phyloP scores from a whole-genome alignment of 2,113 vertebrate genomes.

The Microcebus ravelobensis region DNA sequence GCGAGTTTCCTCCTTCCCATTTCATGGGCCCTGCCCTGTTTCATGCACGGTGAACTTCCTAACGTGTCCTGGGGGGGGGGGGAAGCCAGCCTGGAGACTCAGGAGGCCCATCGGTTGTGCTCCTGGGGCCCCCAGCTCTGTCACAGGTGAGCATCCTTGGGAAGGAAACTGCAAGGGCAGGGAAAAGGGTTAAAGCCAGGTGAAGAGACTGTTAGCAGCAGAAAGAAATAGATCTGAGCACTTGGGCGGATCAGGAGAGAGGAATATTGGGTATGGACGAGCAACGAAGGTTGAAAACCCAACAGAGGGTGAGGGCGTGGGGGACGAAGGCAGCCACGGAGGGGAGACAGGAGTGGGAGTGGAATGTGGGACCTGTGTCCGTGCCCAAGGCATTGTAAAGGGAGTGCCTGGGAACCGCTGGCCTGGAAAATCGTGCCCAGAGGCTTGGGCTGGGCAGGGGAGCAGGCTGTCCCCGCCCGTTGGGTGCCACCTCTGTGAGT shows the following conservation, averaged over 20 bases:
- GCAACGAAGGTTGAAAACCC: not conserved
- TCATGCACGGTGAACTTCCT: not conserved
- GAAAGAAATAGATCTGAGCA: not conserved
- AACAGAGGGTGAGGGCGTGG: too few species aligned
- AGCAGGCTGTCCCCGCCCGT: not conserved
- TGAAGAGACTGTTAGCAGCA: not conserved
- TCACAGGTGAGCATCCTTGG: not conserved
- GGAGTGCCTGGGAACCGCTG: conserved; percentile 48
- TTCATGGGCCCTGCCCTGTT: not conserved
- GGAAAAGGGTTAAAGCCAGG: not conserved
- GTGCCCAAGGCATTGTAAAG: conserved; percentile 18
- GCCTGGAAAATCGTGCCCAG: conserved; percentile 46
- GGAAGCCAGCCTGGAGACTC: not conserved
- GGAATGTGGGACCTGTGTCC: not conserved
- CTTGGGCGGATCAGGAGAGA: not conserved
- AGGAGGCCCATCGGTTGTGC: not conserved
- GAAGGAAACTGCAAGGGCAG: not conserved
- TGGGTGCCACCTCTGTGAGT: not conserved
- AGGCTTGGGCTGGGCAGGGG: not conserved
- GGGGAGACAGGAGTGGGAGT: too few species aligned
- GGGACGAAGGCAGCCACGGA: not conserved
- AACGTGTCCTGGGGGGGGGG: not conserved
- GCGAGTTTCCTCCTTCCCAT: not conserved
- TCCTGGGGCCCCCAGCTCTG: not conserved
- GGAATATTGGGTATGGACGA: not conserved